Percentiles rank a stretch among this genome's conserved stretches.
Conservation (phyloP, 2,797 vertebrate species). For the Acanthurus tractus region DNA sequence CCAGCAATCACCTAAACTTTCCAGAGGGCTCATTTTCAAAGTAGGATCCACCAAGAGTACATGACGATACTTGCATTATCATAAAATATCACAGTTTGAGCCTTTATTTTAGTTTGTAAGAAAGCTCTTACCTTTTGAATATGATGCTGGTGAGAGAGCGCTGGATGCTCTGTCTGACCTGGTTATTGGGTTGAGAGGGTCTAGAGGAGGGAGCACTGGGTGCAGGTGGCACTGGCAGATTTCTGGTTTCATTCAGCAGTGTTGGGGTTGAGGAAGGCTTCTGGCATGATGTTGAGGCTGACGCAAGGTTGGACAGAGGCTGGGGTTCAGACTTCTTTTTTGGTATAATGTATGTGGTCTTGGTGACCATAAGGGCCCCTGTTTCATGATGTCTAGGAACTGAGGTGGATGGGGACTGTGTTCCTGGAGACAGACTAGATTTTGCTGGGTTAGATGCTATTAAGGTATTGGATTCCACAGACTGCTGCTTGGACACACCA, state of each 20-base stretch:
- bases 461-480: conserved; percentile 33
- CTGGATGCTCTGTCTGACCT: conserved; percentile 95
- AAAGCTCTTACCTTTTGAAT: conserved; percentile 91
- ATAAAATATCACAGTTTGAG: background rate
- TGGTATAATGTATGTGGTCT: conserved; percentile 74
- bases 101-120: background rate
- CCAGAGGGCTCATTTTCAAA: background rate
- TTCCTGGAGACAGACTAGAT: conserved; percentile 28
- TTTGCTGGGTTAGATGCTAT: conserved; percentile 67
- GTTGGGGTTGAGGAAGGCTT: conserved; percentile 59
- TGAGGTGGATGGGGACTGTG: conserved; percentile 62
- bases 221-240: conserved; percentile 78
- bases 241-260: conserved; percentile 72
- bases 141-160: conserved; percentile 92
- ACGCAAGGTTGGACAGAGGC: conserved; percentile 56
- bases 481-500: conserved; percentile 60
- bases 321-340: conserved; percentile 74
- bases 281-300: conserved; percentile 56
- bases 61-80: conserved; percentile 1
- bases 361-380: conserved; percentile 73
- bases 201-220: conserved; percentile 82
- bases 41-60: background rate
- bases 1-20: too few species aligned
- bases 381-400: conserved; percentile 68
- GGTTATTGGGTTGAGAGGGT: conserved; percentile 90